These are phyloP conservation scores for Serripes groenlandicus DNA, from an alignment of 2,888 invertebrate genomes.

Conservation along the genomic window DNA sequence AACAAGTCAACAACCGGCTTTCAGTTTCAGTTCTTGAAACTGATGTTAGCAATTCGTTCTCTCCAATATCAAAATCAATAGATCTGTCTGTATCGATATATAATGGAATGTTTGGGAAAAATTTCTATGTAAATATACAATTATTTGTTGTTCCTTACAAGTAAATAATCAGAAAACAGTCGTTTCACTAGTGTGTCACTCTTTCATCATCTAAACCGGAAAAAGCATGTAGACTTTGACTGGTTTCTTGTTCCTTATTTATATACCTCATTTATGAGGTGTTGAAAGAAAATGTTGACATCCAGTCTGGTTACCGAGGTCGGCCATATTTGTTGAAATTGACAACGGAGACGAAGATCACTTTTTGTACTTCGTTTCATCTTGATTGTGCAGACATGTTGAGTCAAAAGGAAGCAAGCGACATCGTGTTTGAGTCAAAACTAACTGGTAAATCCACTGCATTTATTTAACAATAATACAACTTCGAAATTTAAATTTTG, in stretches of 20 bases:
- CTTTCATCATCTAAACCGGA: slow-evolving; percentile 24
- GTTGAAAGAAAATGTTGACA: not conserved
- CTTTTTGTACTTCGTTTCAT: not conserved
- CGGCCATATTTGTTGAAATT: slow-evolving; percentile 77
- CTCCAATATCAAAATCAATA: too few species aligned
- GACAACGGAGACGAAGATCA: slow-evolving; percentile 55
- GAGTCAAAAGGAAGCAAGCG: slow-evolving; percentile 57
- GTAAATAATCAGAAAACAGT: too few species aligned
- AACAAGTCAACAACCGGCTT: too few species aligned
- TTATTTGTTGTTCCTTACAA: too few species aligned
- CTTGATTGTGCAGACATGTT: slow-evolving; percentile 37
- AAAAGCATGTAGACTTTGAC: not conserved
- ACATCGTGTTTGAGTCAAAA: slow-evolving; percentile 55
- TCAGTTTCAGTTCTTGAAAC: too few species aligned
- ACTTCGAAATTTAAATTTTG: too few species aligned
- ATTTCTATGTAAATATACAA: too few species aligned
- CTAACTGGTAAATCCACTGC: slow-evolving; percentile 38
- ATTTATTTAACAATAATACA: too few species aligned
- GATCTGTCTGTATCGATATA: too few species aligned
- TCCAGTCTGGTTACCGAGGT: slow-evolving; percentile 48
- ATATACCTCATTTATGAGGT: not conserved
- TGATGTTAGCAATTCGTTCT: too few species aligned
- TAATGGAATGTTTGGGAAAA: too few species aligned
- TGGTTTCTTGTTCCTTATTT: not conserved
- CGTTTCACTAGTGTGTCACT: too few species aligned